A percentile compares a stretch with the other conserved stretches of the same genome.
These are phyloP conservation scores for Eulemur mongoz DNA, from an alignment of 2,797 vertebrate genomes.

Conservation along the genomic window DNA sequence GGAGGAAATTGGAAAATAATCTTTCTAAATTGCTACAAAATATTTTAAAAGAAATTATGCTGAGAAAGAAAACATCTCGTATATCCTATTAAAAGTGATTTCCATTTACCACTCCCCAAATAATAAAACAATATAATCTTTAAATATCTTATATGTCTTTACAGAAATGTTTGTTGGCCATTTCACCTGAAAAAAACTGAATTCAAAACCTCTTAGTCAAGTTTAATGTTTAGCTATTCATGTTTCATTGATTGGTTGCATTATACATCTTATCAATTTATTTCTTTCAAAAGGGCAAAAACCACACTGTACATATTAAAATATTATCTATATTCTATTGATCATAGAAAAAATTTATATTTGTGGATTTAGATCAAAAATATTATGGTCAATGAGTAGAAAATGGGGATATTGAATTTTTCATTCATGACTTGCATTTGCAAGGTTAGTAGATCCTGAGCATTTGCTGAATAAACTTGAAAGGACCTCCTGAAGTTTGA, in stretches of 20 bases:
- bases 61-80: not conserved
- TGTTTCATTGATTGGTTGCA: not conserved
- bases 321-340: not conserved
- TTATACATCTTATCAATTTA: not conserved
- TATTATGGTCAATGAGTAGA: not conserved
- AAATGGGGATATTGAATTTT: not conserved
- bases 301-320: not conserved
- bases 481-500: not conserved
- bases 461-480: not conserved
- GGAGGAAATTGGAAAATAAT: not conserved
- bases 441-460: not conserved
- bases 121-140: not conserved
- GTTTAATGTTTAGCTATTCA: not conserved
- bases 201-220: not conserved
- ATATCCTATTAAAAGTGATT: not conserved
- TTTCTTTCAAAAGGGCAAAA: not conserved
- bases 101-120: not conserved
- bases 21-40: conserved; percentile 15
- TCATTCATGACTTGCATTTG: not conserved
- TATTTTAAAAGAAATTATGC: not conserved
- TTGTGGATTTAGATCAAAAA: not conserved
- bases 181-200: not conserved
- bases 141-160: not conserved
- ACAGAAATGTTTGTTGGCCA: not conserved
- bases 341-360: not conserved